Conservation (phyloP, 1,140 invertebrate genomes). For the Anastrepha obliqua region DNA sequence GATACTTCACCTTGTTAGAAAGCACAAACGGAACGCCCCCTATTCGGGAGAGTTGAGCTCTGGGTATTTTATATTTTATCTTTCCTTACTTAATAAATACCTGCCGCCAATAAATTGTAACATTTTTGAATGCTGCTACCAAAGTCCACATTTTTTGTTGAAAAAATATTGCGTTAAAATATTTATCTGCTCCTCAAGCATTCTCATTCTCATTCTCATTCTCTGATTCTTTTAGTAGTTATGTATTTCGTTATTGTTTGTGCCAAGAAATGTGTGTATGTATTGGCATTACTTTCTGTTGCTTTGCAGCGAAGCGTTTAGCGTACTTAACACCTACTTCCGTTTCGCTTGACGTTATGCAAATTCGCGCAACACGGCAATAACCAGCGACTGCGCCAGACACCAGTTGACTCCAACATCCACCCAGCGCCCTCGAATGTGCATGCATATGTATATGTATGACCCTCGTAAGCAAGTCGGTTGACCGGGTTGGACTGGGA, state of each 20-base stretch:
- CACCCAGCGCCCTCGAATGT: not conserved
- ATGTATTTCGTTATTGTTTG: not conserved
- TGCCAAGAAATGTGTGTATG: not conserved
- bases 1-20: too few relatives aligned
- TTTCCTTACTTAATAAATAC: too few relatives aligned
- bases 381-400: constrained; percentile 20
- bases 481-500: not conserved
- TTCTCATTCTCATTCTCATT: not conserved
- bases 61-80: too few relatives aligned
- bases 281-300: not conserved
- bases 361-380: constrained; percentile 32
- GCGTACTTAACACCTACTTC: constrained; percentile 37
- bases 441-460: not conserved
- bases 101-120: too few relatives aligned
- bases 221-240: not conserved
- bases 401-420: constrained; percentile 26
- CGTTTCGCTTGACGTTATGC: constrained; percentile 45
- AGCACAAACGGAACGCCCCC: too few relatives aligned
- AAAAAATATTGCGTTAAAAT: too few relatives aligned
- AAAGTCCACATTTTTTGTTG: too few relatives aligned
- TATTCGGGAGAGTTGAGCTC: too few relatives aligned
- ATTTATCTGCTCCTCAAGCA: too few relatives aligned
- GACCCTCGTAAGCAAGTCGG: not conserved
- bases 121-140: too few relatives aligned
- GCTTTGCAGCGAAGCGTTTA: constrained; percentile 12